Evolutionary conservation across 2,797 vertebrate species (phyloP), one percentile per base, ranked within the genome.

Genomic region (Oceanodroma leucorhoa): DNA sequence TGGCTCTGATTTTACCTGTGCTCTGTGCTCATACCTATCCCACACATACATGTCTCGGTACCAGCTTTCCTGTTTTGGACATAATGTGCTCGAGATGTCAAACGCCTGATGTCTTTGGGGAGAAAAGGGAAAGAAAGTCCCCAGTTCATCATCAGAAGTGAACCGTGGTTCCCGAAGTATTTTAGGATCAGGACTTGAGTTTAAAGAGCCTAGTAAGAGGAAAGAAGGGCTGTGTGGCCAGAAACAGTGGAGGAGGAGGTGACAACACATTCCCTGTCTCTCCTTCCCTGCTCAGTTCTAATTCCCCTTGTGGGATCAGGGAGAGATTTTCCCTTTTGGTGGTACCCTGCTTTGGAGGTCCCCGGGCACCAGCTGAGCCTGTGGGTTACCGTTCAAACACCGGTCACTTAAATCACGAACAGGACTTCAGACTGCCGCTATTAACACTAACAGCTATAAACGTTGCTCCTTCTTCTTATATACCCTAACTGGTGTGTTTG

Each of bases 51-150:
- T 7, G 2, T 6, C 50, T 54, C 18, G 0, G 38, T 53, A 9
- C 27, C 34, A 7, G 0, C 46, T 38, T 43, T 11, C 61, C 4
- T 6, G 7, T 61, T 40, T 40, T 0, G 1, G 22, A 7, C 23
- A 2, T 8, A 9, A 8, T 1, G 20, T n/a, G 38, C 50, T 87
- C 57, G 4, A 5, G 0, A 0, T 38, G 22, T 6, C 13, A 0
- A 36, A 34, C 30, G 5, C 13, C 30, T 3, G 15, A 11, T 14
- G 4, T 24, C 12, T n/a, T 7, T 16, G 40, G 21, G 41, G 26
- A 89, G 57, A 24, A 69, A 54, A 82, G 30, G 66, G 62, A 40
- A 67, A 11, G 32, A n/a, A 81, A 66, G 38, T 57, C 24, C 19
- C 17, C 13, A 4, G 4, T 36, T 60, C 20, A 2, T 27, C 26